These are phyloP conservation scores for Dromiciops gliroides DNA, from an alignment of 2,113 vertebrate genomes.

Conservation along the genomic window DNA sequence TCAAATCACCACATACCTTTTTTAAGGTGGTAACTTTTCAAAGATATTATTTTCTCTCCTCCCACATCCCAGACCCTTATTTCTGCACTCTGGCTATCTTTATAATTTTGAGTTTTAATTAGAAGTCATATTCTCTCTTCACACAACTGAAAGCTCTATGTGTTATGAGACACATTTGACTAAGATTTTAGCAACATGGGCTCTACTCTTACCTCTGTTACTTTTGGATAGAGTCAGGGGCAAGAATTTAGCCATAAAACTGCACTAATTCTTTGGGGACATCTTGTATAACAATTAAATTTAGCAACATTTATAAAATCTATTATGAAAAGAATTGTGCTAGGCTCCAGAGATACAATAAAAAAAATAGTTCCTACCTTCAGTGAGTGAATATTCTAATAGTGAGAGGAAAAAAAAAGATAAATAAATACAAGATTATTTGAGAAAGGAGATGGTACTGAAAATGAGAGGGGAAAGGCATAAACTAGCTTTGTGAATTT, in stretches of 20 bases:
- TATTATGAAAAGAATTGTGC: neutral
- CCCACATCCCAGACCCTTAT: neutral
- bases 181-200: neutral
- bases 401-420: neutral
- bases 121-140: too few relatives aligned
- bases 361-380: neutral
- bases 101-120: neutral
- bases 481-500: neutral
- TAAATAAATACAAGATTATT: neutral
- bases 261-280: too few relatives aligned
- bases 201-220: neutral
- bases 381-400: neutral
- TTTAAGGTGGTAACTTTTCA: neutral
- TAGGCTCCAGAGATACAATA: neutral
- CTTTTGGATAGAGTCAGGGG: neutral
- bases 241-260: too few relatives aligned
- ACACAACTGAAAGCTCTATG: too few relatives aligned
- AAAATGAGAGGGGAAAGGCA: neutral
- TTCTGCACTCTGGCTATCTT: neutral
- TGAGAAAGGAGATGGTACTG: neutral
- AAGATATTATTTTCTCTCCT: neutral
- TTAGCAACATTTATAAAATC: too few relatives aligned
- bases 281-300: too few relatives aligned
- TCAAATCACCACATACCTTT: neutral
- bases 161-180: neutral